Conservation (phyloP, 2,797 vertebrate species). For the Kryptolebias ocellatus region DNA sequence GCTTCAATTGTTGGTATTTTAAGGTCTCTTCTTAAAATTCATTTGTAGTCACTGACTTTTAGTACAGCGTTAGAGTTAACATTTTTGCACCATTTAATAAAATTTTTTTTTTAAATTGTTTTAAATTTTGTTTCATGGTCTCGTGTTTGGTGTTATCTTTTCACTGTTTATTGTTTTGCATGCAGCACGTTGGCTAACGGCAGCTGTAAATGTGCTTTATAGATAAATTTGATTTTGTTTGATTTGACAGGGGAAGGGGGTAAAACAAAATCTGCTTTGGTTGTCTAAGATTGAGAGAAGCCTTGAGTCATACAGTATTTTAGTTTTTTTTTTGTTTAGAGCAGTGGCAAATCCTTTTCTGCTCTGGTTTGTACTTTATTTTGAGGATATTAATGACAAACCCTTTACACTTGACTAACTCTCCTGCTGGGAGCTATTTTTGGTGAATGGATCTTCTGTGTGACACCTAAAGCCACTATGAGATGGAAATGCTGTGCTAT, state of each 20-base stretch:
- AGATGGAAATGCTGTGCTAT: conserved; percentile 50
- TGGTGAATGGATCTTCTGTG: conserved; percentile 31
- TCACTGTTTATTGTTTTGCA: too few relatives aligned
- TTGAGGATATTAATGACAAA: conserved; percentile 32
- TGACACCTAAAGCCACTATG: conserved; percentile 38
- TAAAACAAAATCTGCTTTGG: conserved; percentile 39
- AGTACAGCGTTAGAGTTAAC: too few relatives aligned
- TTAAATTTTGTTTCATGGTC: too few relatives aligned
- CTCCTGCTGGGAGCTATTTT: conserved; percentile 34
- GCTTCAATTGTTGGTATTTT: too few relatives aligned
- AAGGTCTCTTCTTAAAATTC: too few relatives aligned
- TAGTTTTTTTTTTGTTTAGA: conserved; percentile 35
- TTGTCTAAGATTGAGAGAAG: conserved; percentile 12
- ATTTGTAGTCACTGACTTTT: too few relatives aligned
- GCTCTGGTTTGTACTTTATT: conserved; percentile 20
- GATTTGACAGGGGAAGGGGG: conserved; percentile 21
- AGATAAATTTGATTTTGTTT: too few relatives aligned
- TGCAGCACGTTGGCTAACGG: too few relatives aligned
- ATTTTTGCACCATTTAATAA: too few relatives aligned
- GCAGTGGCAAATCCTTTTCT: conserved; percentile 15
- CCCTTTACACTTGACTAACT: conserved; percentile 28
- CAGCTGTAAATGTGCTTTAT: too few relatives aligned
- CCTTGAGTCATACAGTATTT: conserved; percentile 20
- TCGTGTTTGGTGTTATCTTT: too few relatives aligned
- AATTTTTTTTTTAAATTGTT: too few relatives aligned